Conservation (phyloP, 2,113 vertebrate genomes). For the Syrrhaptes paradoxus region DNA sequence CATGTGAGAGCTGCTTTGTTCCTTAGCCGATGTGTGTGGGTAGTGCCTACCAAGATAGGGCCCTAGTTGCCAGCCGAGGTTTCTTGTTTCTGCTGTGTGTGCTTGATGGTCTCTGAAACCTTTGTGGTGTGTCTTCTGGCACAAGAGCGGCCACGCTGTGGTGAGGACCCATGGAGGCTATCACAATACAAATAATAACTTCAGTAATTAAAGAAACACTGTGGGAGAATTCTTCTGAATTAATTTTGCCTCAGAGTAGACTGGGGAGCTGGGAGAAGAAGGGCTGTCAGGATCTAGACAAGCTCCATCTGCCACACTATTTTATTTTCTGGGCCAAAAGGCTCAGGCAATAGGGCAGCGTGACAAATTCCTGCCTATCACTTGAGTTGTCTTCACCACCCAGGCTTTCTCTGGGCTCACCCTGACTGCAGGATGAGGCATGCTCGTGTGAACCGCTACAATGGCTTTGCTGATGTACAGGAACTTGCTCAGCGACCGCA, state of each 20-base stretch:
- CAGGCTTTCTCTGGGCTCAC: not conserved
- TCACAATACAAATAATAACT: conserved; percentile 12
- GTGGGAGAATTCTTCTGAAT: not conserved
- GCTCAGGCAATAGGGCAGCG: accelerated
- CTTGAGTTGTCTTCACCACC: not conserved
- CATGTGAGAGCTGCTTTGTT: not conserved
- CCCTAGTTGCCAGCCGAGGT: not conserved
- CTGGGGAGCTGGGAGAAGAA: not conserved
- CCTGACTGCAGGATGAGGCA: not conserved
- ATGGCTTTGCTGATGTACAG: not conserved
- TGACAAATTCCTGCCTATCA: not conserved
- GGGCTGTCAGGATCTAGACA: not conserved
- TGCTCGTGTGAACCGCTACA: not conserved
- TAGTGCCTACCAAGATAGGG: not conserved
- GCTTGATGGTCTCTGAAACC: not conserved
- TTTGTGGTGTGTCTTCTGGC: not conserved
- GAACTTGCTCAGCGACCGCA: not conserved
- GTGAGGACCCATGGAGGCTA: not conserved
- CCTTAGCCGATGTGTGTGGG: not conserved
- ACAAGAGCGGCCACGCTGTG: not conserved
- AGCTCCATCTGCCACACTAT: not conserved
- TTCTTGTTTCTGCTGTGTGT: not conserved
- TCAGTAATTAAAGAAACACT: not conserved
- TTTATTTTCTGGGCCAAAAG: not conserved
- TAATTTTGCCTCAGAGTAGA: not conserved